phyloP scores from a whole-genome alignment of 2,888 invertebrate genomes.

The Nemotelus nigrinus region DNA sequence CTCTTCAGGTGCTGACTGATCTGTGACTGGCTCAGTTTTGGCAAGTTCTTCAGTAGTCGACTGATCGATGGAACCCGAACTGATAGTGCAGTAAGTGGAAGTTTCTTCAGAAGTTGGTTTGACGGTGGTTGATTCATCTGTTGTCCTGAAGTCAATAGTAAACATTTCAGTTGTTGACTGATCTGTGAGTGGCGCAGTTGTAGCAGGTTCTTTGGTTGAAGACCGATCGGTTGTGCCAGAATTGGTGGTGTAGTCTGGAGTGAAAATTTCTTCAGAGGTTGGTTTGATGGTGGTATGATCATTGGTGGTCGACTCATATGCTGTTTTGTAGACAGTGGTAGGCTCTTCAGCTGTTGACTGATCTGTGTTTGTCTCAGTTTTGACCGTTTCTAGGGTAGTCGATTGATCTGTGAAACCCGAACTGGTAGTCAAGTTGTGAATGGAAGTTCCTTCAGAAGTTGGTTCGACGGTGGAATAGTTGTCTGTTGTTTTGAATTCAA shows the following conservation, averaged over 20 bases:
- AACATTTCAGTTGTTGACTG: background rate
- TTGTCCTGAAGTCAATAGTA: background rate
- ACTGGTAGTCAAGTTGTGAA: too few relatives aligned
- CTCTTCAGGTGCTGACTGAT: too few relatives aligned
- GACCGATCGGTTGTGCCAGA: background rate
- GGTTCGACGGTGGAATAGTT: too few relatives aligned
- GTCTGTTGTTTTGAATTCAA: background rate
- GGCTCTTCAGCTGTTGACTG: background rate
- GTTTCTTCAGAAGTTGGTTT: background rate
- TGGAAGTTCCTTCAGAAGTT: too few relatives aligned
- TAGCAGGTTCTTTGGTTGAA: background rate
- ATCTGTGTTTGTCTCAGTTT: background rate
- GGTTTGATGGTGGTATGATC: background rate
- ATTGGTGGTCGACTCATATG: slow-evolving; percentile 4
- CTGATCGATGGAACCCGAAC: background rate
- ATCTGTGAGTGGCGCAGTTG: background rate
- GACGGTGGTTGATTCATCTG: background rate
- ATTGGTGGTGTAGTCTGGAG: background rate
- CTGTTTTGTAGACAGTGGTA: background rate
- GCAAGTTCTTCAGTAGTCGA: background rate
- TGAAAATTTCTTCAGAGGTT: background rate
- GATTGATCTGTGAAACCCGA: too few relatives aligned
- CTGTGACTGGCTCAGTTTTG: too few relatives aligned
- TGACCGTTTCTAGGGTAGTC: too few relatives aligned
- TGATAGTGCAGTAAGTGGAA: background rate